These are phyloP conservation scores for Timema cristinae DNA, from an alignment of 2,888 invertebrate species.

Conservation along the genomic window DNA sequence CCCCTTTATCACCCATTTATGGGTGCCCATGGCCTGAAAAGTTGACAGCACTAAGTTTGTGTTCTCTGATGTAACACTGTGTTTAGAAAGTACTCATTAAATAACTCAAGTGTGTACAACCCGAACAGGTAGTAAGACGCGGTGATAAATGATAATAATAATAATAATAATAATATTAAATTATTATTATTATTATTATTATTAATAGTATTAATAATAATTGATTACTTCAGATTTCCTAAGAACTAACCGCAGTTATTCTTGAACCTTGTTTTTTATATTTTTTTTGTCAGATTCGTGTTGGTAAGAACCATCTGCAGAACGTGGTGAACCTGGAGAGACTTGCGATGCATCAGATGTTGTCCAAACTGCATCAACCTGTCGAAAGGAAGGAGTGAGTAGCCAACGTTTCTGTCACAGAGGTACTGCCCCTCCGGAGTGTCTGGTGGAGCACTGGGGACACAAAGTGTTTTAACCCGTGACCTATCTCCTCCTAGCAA, in stretches of 20 bases:
- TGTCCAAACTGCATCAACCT: constrained; percentile 58
- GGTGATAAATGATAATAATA: too few species aligned
- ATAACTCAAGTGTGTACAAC: too few species aligned
- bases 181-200: not conserved
- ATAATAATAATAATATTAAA: not conserved
- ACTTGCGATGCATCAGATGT: constrained; percentile 53
- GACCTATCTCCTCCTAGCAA: too few species aligned
- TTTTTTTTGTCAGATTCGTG: constrained; percentile 23
- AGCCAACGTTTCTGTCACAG: constrained; percentile 22
- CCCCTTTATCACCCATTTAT: too few species aligned
- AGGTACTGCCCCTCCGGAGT: too few species aligned
- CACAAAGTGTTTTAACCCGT: too few species aligned
- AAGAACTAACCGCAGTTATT: not conserved
- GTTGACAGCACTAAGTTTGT: too few species aligned
- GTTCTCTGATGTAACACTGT: too few species aligned
- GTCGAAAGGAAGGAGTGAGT: constrained; percentile 58
- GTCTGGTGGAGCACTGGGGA: too few species aligned
- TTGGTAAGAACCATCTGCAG: constrained; percentile 34
- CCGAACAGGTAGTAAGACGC: too few species aligned
- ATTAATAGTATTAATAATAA: not conserved
- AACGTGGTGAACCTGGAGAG: constrained; percentile 33
- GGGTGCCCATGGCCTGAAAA: too few species aligned
- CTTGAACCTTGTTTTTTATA: not conserved
- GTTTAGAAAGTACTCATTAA: too few species aligned
- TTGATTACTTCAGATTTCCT: not conserved